Base-by-base conservation (phyloP, 1,140 invertebrate genomes). In the Bombus waltoni region DNA sequence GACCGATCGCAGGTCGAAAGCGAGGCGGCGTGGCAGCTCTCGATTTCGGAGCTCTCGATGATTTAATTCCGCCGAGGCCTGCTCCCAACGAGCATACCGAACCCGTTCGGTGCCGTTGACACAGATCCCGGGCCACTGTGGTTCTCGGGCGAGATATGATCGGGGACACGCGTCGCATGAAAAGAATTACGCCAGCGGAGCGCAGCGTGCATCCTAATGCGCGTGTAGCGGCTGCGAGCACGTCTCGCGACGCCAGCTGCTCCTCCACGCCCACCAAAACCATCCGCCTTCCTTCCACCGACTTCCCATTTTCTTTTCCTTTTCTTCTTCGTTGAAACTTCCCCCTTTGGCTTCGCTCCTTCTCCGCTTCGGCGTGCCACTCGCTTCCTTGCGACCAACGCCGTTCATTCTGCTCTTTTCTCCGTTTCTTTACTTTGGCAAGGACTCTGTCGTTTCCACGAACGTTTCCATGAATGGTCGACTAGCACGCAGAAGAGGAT, bases 121-220 rank as follows among this genome's bases (percentile, higher is more conserved):
- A 91, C 84, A 91, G 82, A 90, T 90, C 74, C 71, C 71, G 75
- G 88, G 80, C 85, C 87, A 87, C 42, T 71, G 76, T 70, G 84
- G 78, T 76, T 83, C 84, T 85, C 87, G 84, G 38, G 40, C 80
- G 88, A 80, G 88, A 89, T 89, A 89, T 87, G 81, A 89, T 89
- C 88, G 85, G 65, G 82, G 81, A 89, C 89, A 89, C 89, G 88
- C 85, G 88, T 87, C 77, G 72, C 89, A 89, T 86, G 81, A 76
- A 89, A 89, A 89, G 85, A 86, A 83, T 86, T 87, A 89, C 87
- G 47, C 84, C 77, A 68, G 28, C 72, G 72, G 74, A 74, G 74
- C 82, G 78, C 82, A 85, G 44, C 73, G 70, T 68, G 86, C 81
- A 90, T 87, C 71, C 74, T 81, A 87, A 88, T 85, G 86, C 62